These are phyloP conservation scores for Eupithecia exiguata DNA, from an alignment of 2,888 invertebrate genomes.

Conservation along the genomic window DNA sequence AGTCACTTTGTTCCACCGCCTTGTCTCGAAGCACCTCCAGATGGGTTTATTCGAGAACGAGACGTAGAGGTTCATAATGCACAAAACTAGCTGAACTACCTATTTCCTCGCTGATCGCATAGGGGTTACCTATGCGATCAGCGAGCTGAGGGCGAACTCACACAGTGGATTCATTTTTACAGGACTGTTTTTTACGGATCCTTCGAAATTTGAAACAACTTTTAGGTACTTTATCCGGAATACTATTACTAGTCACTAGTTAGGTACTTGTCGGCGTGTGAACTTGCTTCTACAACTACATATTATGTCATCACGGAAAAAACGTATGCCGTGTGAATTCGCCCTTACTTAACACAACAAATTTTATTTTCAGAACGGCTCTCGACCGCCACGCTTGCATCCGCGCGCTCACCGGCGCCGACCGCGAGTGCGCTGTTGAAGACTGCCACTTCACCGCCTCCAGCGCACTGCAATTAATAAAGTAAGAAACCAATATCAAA, in stretches of 20 bases:
- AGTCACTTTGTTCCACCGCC: not conserved
- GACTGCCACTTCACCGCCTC: constrained; percentile 65
- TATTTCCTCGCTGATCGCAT: not conserved
- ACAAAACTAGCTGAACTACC: not conserved
- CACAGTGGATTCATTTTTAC: no score
- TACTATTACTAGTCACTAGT: no score
- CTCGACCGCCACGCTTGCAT: constrained; percentile 53
- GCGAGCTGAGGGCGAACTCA: no score
- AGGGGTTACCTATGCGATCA: no score
- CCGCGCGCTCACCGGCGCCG: constrained; percentile 37
- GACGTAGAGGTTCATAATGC: not conserved
- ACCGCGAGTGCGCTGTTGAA: constrained; percentile 61
- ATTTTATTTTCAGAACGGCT: constrained; percentile 49
- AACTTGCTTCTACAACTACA: no score
- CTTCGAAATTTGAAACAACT: no score
- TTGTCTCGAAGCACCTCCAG: not conserved
- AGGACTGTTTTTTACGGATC: no score
- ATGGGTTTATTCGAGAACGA: not conserved
- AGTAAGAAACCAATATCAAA: constrained; percentile 52
- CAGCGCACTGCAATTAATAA: constrained; percentile 61
- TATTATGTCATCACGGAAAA: no score
- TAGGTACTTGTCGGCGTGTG: no score
- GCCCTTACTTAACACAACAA: not conserved
- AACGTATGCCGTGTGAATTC: no score
- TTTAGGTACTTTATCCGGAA: no score